Evolutionary conservation across 2,888 invertebrate genomes (phyloP), one percentile per base, ranked within the genome.

Genomic region (Rotaria macrura): DNA sequence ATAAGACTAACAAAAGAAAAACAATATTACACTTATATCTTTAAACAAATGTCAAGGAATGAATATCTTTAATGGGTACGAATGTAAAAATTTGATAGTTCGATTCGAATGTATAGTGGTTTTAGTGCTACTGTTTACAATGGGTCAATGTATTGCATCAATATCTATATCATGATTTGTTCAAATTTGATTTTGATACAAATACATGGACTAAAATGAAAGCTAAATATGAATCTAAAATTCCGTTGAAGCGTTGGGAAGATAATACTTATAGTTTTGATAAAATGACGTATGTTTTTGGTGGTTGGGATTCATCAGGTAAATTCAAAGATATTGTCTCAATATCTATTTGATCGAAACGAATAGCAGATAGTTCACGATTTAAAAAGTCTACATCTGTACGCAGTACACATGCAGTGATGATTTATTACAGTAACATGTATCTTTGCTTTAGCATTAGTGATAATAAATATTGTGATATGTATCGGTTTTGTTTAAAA

Each of bases 241-340:
- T 72, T 23, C 72, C 72, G 38, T 38, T 38, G 2, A 72, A 72
- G 38, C 72, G 72, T 3, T 72, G 7, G 0, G 38, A 72, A 72
- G 38, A 72, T 72, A 72, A 38, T 38, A 38, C 72, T 72, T 34
- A 20, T 40, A 14, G 38, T 72, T 72, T 38, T 72, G 38, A 72
- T 12, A 72, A 72, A 38, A 38, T 72, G 34, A 72, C 38, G 72
- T 72, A 72, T 72, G 38, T 72, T 40, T 72, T 72, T 72, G 72
- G 72, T 40, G 72, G 72, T 17, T 72, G 72, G 72, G 72, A 72
- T 72, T 72, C 72, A 72, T 72, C 72, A 38, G 72, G 72, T 23
- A 72, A 72, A 72, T 38, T 72, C 38, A 72, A 72, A 23, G 72
- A 72, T 23, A 72, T n/a, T 72, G 72, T 72, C 38, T 72, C 20